Base-by-base conservation (phyloP, 2,797 vertebrate genomes). In the Urosaurus nigricauda region DNA sequence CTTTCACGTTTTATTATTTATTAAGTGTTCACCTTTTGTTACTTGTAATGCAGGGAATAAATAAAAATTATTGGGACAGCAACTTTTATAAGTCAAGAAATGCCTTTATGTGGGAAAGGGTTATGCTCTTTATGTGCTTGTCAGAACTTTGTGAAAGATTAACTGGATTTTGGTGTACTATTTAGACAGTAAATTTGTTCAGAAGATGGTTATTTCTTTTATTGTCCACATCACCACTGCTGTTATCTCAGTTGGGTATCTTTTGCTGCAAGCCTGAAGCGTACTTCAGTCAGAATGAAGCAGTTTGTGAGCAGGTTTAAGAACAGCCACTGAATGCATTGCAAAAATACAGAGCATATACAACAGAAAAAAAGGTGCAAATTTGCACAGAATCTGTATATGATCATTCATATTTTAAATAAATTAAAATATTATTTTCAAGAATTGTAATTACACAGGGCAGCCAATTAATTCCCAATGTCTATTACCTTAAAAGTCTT, bases 191-290 rank as follows among this genome's bases (percentile, higher is more conserved):
- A 73, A 81, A 80, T 91, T 87, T 85, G 88, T 93, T 92, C 92
- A 92, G 88, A 90, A 91, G 93, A 87, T 91, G 47, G 84, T 85
- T 88, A 87, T 91, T 92, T 93, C 87, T 91, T 84, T 95, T 77
- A 47, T 65, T n/a, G 14, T 81, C 75, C n/a, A 17, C 21, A 37
- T 32, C 70, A 84, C 85, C 11, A 37, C 43, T 74, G 43, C 63
- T 85, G 29, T 85, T 65, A 85, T 32, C 26, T 81, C 37, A 84
- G 40, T 58, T 71, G 19, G 40, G 40, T 16, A 26, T 47, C 53
- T 80, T 84, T 79, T 58, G 6, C 37, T 32, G 3, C 63, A 79
- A 58, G 21, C 35, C 40, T 83, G 53, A 51, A 60, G 43, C 21
- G 17, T 60, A 43, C 14, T 73, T 89, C 29, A 35, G 13, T 58